These are phyloP conservation scores for Coecobrya sp. DNA, from an alignment of 2,888 invertebrate species.

Conservation along the genomic window DNA sequence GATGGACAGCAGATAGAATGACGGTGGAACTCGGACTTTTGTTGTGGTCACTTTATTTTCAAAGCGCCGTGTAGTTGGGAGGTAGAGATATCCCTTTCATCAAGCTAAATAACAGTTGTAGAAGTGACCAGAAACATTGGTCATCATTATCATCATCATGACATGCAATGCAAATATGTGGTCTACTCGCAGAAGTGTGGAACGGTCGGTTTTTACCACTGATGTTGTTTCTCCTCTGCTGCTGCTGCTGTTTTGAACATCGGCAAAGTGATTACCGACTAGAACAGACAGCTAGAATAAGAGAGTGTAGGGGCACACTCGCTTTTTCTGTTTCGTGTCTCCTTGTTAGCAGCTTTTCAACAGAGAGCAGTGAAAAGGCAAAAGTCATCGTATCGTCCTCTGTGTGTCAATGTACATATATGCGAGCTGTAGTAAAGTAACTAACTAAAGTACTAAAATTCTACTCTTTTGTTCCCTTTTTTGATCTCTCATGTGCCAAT, in stretches of 20 bases:
- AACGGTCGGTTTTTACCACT: conserved; percentile 19
- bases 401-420: conserved; percentile 51
- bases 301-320: conserved; percentile 19
- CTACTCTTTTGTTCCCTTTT: conserved; percentile 65
- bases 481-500: conserved; percentile 81
- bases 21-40: conserved; percentile 72
- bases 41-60: conserved; percentile 75
- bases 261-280: conserved; percentile 76
- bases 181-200: background rate
- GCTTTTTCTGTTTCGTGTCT: conserved; percentile 4
- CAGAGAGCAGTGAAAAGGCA: conserved; percentile 56
- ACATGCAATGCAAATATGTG: conserved; percentile 27
- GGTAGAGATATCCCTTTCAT: conserved; percentile 30
- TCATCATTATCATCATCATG: conserved; percentile 49
- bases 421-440: conserved; percentile 28
- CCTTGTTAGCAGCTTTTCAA: conserved; percentile 57
- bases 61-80: conserved; percentile 3
- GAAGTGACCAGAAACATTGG: conserved; percentile 2
- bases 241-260: conserved; percentile 33
- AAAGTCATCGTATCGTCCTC: conserved; percentile 5
- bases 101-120: conserved; percentile 43
- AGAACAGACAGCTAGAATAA: conserved; percentile 72
- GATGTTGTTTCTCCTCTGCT: background rate
- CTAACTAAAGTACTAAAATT: conserved; percentile 44
- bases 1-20: conserved; percentile 76